Evolutionary conservation across 2,797 vertebrate genomes (phyloP), one percentile per base, ranked within the genome.

Genomic region (Prunella strophiata): DNA sequence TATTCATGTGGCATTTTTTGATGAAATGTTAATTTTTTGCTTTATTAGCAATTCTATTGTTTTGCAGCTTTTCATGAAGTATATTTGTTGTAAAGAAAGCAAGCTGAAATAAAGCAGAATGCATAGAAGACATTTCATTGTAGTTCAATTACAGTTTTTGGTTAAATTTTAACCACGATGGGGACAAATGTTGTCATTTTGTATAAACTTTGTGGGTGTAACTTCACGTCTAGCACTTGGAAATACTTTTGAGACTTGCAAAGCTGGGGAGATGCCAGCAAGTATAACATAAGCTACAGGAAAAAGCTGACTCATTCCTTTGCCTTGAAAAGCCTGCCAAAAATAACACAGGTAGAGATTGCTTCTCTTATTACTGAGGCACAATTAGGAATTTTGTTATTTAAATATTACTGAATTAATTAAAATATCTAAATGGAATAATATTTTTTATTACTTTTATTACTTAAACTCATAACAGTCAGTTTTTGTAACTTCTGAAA

Each of bases 21-120:
- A 42, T 83, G 91, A 95, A 97, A 94, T 96, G 96, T 91, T 96
- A 90, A 92, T 94, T 94, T 96, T 97, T 95, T 92, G 43, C 92
- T 96, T 96, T 96, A 93, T 96, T 97, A 96, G 85, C 79, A 61
- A 93, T 90, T 68, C 94, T 81, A 96, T 97, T 96, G 94, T 96
- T 92, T 95, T 85, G 83, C 83, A 94, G 91, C 91, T 95, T 93
- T 92, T 91, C 85, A 92, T 91, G 91, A 95, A 96, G 82, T 93
- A 66, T 88, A 95, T 92, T 96, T 89, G 94, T 92, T 93, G 82
- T 94, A 96, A 94, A 95, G 93, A 93, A 90, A 92, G 87, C 94
- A 43, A 86, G 92, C 94, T 97, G 96, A 96, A 96, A 97, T 96
- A 94, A 94, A 97, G 96, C 91, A 94, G 92, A 94, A 94, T 94